phyloP scores from a whole-genome alignment of 2,113 vertebrate species.

The Entelurus aequoreus region DNA sequence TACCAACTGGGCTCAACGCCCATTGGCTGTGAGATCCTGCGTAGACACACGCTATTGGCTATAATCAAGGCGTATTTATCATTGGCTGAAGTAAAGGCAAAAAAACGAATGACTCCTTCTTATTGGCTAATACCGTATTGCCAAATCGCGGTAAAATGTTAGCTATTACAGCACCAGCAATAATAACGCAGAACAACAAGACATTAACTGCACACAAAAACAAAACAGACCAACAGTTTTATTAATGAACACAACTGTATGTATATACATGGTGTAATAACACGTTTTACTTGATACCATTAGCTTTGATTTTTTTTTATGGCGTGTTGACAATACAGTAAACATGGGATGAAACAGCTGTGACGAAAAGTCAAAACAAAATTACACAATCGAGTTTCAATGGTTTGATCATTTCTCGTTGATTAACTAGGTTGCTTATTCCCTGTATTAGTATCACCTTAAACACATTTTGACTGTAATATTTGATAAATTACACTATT shows the following conservation, averaged over 20 bases:
- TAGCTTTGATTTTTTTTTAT: not conserved
- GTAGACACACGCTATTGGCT: conserved; percentile 17
- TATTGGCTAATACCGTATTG: conserved; percentile 42
- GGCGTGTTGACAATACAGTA: not conserved
- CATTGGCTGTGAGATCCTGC: conserved; percentile 30
- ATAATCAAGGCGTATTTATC: rapidly evolving
- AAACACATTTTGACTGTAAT: too few species aligned
- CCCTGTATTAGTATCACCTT: too few species aligned
- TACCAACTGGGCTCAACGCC: not conserved
- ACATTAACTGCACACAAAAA: not conserved
- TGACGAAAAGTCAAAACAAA: too few species aligned
- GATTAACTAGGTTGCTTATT: too few species aligned
- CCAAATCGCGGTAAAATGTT: conserved; percentile 63
- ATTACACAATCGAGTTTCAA: too few species aligned
- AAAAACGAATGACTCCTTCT: conserved; percentile 1
- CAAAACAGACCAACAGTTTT: not conserved
- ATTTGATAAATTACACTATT: too few species aligned
- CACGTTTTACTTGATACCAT: not conserved
- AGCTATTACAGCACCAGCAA: too few species aligned
- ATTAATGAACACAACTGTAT: not conserved
- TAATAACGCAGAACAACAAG: not conserved
- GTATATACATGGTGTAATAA: not conserved
- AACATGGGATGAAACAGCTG: not conserved
- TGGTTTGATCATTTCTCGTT: too few species aligned
- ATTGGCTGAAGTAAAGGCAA: conserved; percentile 30